Evolutionary conservation across 1,140 invertebrate genomes (phyloP).

Genomic region (Heliconius hermathena): DNA sequence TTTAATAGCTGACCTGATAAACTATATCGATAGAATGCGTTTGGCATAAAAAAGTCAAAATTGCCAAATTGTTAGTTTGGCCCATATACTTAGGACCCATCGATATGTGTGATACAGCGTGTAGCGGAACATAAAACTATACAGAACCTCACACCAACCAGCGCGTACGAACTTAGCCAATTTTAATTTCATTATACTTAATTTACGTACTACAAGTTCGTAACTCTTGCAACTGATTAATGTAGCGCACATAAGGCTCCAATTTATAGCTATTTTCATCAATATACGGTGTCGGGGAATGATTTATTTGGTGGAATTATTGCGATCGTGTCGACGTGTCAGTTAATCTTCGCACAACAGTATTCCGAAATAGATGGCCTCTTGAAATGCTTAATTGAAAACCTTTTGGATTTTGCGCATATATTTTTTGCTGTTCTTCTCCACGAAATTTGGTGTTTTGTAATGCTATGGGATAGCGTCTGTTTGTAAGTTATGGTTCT

Average conservation of each 20-base stretch:
- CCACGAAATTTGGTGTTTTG: neutral
- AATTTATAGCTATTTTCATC: slow-evolving; percentile 36
- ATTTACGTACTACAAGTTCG: slow-evolving; percentile 3
- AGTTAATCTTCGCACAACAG: slow-evolving; percentile 29
- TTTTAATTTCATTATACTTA: slow-evolving; percentile 18
- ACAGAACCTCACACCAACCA: neutral
- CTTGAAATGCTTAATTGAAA: slow-evolving; percentile 14
- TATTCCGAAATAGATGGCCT: neutral
- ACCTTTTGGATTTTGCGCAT: neutral
- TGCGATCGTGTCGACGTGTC: slow-evolving; percentile 23
- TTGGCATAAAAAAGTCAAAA: no score
- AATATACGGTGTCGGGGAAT: slow-evolving; percentile 27
- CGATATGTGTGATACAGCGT: no score
- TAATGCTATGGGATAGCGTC: neutral
- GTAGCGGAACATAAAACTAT: neutral
- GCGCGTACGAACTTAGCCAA: slow-evolving; percentile 5
- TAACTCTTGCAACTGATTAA: slow-evolving; percentile 23
- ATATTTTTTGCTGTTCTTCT: neutral
- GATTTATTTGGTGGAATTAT: slow-evolving; percentile 34
- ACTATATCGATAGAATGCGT: no score
- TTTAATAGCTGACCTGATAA: no score
- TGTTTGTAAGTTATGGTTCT: neutral
- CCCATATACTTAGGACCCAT: no score
- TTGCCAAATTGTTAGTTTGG: no score
- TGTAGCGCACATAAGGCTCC: slow-evolving; percentile 26